Percentiles rank a stretch among this genome's conserved stretches.
Conservation (phyloP, 2,797 vertebrate genomes). For the Lithobates sylvaticus region DNA sequence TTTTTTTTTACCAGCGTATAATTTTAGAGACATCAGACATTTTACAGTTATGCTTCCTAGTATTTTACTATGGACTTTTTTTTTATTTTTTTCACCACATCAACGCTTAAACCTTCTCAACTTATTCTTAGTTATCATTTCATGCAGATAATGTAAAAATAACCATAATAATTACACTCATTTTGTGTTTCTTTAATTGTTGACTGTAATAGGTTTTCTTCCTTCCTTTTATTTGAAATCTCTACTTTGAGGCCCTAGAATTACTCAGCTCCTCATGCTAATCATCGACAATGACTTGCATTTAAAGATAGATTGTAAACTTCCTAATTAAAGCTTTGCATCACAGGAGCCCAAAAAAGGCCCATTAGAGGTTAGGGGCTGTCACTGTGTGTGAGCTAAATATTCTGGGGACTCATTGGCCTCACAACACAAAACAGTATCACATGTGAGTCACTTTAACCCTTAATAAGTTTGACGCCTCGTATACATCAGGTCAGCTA, state of each 20-base stretch:
- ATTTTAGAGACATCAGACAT: conserved; percentile 10
- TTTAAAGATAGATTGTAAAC: conserved; percentile 63
- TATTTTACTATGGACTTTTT: conserved; percentile 15
- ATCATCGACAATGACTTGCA: conserved; percentile 59
- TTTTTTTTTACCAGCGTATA: not conserved
- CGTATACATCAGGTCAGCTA: not conserved
- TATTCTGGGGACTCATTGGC: conserved; percentile 49
- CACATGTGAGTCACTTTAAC: conserved; percentile 39
- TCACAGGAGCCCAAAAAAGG: conserved; percentile 57
- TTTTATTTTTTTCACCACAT: conserved; percentile 13
- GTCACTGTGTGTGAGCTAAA: conserved; percentile 55
- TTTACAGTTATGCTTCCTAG: not conserved
- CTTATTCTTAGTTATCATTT: conserved; percentile 56
- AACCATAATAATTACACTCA: conserved; percentile 58
- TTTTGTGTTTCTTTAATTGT: conserved; percentile 62
- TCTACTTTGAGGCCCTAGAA: conserved; percentile 60
- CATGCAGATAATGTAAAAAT: conserved; percentile 62
- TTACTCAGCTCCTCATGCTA: conserved; percentile 59
- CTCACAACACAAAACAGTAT: conserved; percentile 20
- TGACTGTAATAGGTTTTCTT: conserved; percentile 62
- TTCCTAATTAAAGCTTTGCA: conserved; percentile 62
- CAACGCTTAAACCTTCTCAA: conserved; percentile 10
- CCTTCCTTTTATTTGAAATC: conserved; percentile 62
- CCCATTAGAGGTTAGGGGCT: conserved; percentile 54
- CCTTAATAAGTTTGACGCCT: not conserved